These are phyloP conservation scores for Amphipoea oculea DNA, from an alignment of 2,888 invertebrate genomes.

Conservation along the genomic window DNA sequence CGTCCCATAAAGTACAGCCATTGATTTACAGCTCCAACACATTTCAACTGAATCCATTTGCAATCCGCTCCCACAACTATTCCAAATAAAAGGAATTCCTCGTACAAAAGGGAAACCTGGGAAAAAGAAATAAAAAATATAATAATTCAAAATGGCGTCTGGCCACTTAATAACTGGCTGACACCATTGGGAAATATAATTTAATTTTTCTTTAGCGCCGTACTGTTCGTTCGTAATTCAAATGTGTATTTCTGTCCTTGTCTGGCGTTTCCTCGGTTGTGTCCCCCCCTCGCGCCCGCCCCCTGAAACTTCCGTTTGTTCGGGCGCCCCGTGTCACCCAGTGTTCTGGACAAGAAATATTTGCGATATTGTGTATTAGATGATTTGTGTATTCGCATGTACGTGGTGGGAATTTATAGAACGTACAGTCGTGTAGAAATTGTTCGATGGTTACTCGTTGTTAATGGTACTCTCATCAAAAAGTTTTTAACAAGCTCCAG, in stretches of 20 bases:
- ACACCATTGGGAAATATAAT: constrained; percentile 91
- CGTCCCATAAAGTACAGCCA: constrained; percentile 71
- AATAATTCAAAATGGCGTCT: constrained; percentile 91
- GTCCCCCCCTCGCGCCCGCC: constrained; percentile 72
- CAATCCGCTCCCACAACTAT: constrained; percentile 85
- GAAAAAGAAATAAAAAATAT: constrained; percentile 88
- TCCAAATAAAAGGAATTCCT: constrained; percentile 88
- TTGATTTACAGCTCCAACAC: constrained; percentile 79
- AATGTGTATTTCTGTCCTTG: constrained; percentile 73
- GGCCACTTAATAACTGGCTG: constrained; percentile 91
- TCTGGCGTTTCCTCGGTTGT: constrained; percentile 81
- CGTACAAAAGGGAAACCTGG: constrained; percentile 86
- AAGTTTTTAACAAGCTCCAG: constrained; percentile 67
- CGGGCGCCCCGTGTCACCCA: constrained; percentile 84
- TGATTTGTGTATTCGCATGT: constrained; percentile 87
- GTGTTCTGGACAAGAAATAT: constrained; percentile 88
- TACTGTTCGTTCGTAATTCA: constrained; percentile 73
- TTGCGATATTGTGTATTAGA: constrained; percentile 89
- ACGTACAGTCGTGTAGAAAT: constrained; percentile 72
- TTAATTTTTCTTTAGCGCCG: constrained; percentile 87
- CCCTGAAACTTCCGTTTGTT: constrained; percentile 81
- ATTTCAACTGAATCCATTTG: constrained; percentile 81
- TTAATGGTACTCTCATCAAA: constrained; percentile 66
- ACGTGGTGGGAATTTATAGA: constrained; percentile 82
- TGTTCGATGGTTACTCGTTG: constrained; percentile 62